These are phyloP conservation scores for Diachasmimorpha longicaudata DNA, from an alignment of 1,140 invertebrate species.

Conservation along the genomic window DNA sequence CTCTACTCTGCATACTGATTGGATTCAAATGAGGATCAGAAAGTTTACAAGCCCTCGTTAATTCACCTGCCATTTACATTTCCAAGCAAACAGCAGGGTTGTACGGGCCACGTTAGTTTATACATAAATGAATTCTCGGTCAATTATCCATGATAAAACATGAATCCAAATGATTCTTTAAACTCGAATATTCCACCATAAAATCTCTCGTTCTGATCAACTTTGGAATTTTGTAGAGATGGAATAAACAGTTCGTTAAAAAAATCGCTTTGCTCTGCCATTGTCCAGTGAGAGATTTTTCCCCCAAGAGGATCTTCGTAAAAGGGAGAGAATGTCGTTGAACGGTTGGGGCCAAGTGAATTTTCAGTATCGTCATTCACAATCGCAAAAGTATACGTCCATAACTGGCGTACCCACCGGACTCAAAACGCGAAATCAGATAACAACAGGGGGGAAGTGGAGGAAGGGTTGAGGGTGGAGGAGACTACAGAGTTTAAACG, in stretches of 20 bases:
- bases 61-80: slow-evolving; percentile 18
- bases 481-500: neutral
- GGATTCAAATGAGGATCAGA: slow-evolving; percentile 23
- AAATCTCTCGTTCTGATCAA: neutral
- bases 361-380: slow-evolving; percentile 22
- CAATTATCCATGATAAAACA: neutral
- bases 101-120: neutral
- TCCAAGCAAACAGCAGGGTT: neutral
- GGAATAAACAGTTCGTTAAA: neutral
- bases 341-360: neutral
- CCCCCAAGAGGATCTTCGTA: neutral
- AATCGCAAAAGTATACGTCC: slow-evolving; percentile 30
- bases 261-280: neutral
- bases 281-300: slow-evolving; percentile 4
- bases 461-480: neutral
- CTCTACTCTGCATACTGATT: slow-evolving; percentile 23
- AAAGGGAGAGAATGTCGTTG: neutral
- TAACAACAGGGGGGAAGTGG: neutral
- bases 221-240: neutral
- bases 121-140: neutral
- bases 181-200: neutral
- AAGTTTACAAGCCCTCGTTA: slow-evolving; percentile 20
- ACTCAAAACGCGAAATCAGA: slow-evolving; percentile 30
- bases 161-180: neutral
- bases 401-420: slow-evolving; percentile 19